A percentile compares a stretch with the other conserved stretches of the same genome.
Conservation (phyloP, 2,888 invertebrate species). For the Dermolepida albohirtum region DNA sequence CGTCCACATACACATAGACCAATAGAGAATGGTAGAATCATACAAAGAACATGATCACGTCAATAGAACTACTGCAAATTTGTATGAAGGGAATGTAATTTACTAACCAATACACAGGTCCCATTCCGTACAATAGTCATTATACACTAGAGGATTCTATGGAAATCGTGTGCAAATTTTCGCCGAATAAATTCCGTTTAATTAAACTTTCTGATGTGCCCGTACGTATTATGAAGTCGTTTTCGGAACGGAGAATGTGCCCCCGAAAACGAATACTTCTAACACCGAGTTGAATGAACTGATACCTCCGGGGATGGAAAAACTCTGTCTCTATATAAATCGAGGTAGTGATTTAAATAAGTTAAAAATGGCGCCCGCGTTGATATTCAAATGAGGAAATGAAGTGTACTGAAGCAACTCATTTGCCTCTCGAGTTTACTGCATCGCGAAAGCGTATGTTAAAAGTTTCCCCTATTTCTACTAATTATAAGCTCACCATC, state of each 20-base stretch:
- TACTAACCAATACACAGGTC: conserved; percentile 7
- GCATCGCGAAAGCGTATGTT: too few relatives aligned
- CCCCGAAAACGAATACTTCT: too few relatives aligned
- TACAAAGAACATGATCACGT: conserved; percentile 19
- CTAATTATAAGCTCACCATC: too few relatives aligned
- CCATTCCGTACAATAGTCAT: conserved; percentile 2
- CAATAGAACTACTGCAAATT: conserved; percentile 9
- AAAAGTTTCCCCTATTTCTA: too few relatives aligned
- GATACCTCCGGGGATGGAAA: too few relatives aligned
- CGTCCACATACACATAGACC: not conserved
- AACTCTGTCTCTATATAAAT: too few relatives aligned
- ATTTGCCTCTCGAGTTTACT: too few relatives aligned
- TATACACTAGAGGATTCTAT: conserved; percentile 32
- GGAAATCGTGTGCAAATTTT: conserved; percentile 48
- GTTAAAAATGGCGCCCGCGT: too few relatives aligned
- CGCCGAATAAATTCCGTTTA: conserved; percentile 31
- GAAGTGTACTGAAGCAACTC: too few relatives aligned
- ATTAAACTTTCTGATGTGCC: conserved; percentile 20
- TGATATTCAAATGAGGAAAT: too few relatives aligned
- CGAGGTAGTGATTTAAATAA: too few relatives aligned
- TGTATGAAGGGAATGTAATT: conserved; percentile 8
- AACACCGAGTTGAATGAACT: too few relatives aligned
- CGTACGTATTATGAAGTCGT: conserved; percentile 6
- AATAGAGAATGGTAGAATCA: not conserved
- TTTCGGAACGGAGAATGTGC: not conserved